Percentiles rank a stretch among this genome's conserved stretches.
phyloP scores from a whole-genome alignment of 2,797 vertebrate species.

The Labroides dimidiatus region DNA sequence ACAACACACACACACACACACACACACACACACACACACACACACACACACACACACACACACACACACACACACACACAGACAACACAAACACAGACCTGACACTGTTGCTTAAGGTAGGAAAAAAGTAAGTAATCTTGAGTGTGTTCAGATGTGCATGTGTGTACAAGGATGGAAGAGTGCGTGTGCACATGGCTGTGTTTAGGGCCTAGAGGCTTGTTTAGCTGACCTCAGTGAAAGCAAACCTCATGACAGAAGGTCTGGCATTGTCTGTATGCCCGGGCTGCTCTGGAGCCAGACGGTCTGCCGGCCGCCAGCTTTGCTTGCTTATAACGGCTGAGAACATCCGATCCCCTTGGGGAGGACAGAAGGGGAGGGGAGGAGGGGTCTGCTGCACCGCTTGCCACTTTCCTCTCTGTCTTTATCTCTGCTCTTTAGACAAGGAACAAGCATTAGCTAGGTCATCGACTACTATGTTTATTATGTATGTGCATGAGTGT shows the following conservation, averaged over 20 bases:
- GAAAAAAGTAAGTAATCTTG: conserved; percentile 56
- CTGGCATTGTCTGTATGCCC: conserved; percentile 89
- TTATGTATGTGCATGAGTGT: conserved; percentile 60
- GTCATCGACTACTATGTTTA: conserved; percentile 75
- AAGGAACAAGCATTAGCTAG: conserved; percentile 80
- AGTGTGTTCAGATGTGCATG: conserved; percentile 62
- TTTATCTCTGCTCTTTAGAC: conserved; percentile 83
- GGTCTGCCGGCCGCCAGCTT: conserved; percentile 89
- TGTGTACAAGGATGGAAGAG: conserved; percentile 42
- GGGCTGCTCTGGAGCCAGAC: conserved; percentile 88
- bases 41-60: conserved; percentile 69
- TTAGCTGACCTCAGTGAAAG: conserved; percentile 87
- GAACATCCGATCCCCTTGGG: conserved; percentile 89
- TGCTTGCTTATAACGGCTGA: conserved; percentile 89
- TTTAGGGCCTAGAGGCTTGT: conserved; percentile 76
- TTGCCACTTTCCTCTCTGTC: conserved; percentile 77
- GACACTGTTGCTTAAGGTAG: conserved; percentile 52
- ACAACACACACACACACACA: conserved; percentile 46
- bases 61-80: conserved; percentile 35
- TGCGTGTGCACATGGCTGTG: conserved; percentile 66
- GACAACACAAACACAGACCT: conserved; percentile 66
- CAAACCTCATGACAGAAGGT: conserved; percentile 85
- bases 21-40: conserved; percentile 63
- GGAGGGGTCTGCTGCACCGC: conserved; percentile 59
- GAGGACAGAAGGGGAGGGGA: conserved; percentile 80